Evolutionary conservation across 1,140 invertebrate species (phyloP), one percentile per base, ranked within the genome.

Genomic region (Melipona quadrifasciata): DNA sequence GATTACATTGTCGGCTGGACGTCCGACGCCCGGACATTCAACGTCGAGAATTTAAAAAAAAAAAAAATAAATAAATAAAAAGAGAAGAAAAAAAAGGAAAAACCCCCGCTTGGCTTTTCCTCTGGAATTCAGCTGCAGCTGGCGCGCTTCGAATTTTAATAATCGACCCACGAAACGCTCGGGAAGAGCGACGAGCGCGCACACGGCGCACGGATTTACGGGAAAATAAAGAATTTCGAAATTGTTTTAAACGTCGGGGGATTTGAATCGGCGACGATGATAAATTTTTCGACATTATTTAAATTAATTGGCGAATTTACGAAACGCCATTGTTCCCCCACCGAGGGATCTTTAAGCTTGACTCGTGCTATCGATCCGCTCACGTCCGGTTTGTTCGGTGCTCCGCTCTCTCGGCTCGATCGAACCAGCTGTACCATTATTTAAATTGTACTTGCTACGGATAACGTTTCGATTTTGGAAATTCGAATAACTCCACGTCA

Each of bases 1-100:
- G 78, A 84, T 80, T 68, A 80, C 58, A 47, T 58, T 80, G 83
- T 80, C 83, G 39, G 24, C 31, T 47, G 51, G 17, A 53, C 72
- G 71, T 55, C 31, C 47, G 58, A 21, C 39, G n/a, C 4, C 10
- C 65, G 27, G 17, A 67, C 31, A 27, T 17, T 21, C 14, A 24
- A 14, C 31, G 17, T 27, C 12, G 8, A 67, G 53, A 71, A 61
- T 75, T 75, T 31, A 31, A 6, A 39, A 39, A 39, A 39, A 39
- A 39, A 39, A 8, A 39, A 39, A 8, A 39, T 6, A 39, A 0
- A 5, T 39, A 39, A 0, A 39, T 6, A 39, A 39, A 39, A 39
- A 3, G 4, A 39, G 4, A 3, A 34, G 2, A 34, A 34, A 34
- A 39, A 39, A 47, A 47, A 47, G 39, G 39, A 79, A 84, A 84